Evolutionary conservation across 2,888 invertebrate genomes (phyloP).

Genomic region (Cenopis cana): DNA sequence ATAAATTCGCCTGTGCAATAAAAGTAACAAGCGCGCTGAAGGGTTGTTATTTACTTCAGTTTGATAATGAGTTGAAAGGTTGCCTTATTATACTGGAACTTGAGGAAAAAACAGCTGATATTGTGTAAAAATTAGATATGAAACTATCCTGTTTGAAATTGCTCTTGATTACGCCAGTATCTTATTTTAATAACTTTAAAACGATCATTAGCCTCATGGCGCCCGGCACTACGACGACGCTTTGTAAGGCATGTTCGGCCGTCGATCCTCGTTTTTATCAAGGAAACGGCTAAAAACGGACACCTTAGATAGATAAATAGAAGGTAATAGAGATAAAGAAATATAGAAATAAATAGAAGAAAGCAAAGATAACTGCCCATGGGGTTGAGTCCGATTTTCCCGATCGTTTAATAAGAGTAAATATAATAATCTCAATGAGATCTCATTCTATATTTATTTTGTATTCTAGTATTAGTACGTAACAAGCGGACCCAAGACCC

Average conservation of each 20-base stretch:
- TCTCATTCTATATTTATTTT: too few species aligned
- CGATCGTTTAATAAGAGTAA: neutral
- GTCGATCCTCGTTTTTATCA: too few species aligned
- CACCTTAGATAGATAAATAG: too few species aligned
- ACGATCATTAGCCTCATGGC: too few species aligned
- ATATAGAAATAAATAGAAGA: too few species aligned
- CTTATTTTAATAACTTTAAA: neutral
- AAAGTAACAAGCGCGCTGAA: conserved; percentile 12
- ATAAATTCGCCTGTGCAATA: conserved; percentile 28
- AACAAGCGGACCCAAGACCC: neutral
- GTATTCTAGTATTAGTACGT: too few species aligned
- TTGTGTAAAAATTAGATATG: neutral
- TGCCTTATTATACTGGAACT: too few species aligned
- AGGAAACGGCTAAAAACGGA: too few species aligned
- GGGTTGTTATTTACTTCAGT: conserved; percentile 16
- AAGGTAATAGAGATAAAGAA: too few species aligned
- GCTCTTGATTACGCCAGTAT: neutral
- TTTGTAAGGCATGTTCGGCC: too few species aligned
- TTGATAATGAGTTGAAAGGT: conserved; percentile 3
- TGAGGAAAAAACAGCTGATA: neutral
- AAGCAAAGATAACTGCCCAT: too few species aligned
- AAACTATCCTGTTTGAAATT: neutral
- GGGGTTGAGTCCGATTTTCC: neutral
- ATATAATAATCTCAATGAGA: neutral
- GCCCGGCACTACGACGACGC: too few species aligned